Base-by-base conservation (phyloP, 2,113 vertebrate genomes). In the Sebastes fasciatus region DNA sequence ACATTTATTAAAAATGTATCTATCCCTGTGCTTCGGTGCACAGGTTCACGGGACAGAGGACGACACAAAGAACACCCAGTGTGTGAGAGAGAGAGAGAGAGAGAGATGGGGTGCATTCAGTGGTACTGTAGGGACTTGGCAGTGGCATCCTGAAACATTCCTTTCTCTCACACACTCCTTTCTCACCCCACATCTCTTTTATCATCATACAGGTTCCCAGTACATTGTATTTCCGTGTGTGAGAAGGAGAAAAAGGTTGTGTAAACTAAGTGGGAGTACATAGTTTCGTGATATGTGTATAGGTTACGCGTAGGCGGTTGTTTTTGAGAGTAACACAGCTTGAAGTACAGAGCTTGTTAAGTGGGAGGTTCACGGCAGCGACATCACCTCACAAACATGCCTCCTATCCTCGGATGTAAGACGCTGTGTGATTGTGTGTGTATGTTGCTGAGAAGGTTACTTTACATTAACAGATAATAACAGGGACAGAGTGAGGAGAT, bases 81-180 rank as follows among this genome's bases (percentile, higher is more conserved):
- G 11, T 34, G 34, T 10, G 13, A n/a, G n/a, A 1, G 52, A 3
- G 78, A 5, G 49, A 0, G 43, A 58, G 9, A 71, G 58, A 60
- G 34, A 60, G 34, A 72, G 60, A 71, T 70, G 26, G 66, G 64
- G 62, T 77, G 34, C 83, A 72, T 68, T 81, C 80, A 54, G 65
- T 74, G 79, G 70, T 74, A 83, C 68, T 83, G 63, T 19, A 65
- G 65, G 70, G 70, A 84, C 74, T 84, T 91, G 77, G 85, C 78
- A 87, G 51, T 68, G 62, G 52, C 40, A 52, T 90, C 72, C 70
- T 60, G 43, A 85, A 80, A 63, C 79, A 91, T 90, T 86, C 80
- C 72, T 83, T 60, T 81, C 75, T 78, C 71, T 55, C 67, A 74
- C 61, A 42, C 26, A 82, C 67, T n/a, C 40, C 11, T 71, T 88